These are phyloP conservation scores for Acanthochromis polyacanthus DNA, from an alignment of 2,113 vertebrate genomes.

Conservation along the genomic window DNA sequence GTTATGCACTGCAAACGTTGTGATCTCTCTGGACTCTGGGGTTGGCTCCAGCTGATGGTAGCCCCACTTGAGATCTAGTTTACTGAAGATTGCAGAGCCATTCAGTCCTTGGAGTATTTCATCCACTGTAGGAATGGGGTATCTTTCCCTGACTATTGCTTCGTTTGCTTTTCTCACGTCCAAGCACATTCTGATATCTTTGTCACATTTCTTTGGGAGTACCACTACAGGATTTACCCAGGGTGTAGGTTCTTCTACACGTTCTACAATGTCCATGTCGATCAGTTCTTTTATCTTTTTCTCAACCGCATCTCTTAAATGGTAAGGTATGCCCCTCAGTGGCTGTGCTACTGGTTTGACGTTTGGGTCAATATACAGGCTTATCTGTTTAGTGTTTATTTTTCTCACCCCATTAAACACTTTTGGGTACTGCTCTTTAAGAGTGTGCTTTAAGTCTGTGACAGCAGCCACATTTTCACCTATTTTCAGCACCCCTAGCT, in stretches of 20 bases:
- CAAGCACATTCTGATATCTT: slow-evolving; percentile 35
- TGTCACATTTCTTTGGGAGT: slow-evolving; percentile 23
- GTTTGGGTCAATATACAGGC: not conserved
- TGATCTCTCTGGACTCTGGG: slow-evolving; percentile 36
- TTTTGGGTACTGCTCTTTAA: not conserved
- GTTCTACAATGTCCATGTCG: slow-evolving; percentile 44
- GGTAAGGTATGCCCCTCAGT: not conserved
- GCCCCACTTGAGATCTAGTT: slow-evolving; percentile 51
- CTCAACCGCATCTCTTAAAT: not conserved
- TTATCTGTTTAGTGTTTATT: not conserved
- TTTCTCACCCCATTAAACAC: not conserved
- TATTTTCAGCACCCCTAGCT: not conserved
- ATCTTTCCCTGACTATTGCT: slow-evolving; percentile 8
- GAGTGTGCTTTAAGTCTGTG: not conserved
- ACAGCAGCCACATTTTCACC: not conserved
- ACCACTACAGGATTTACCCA: slow-evolving; percentile 53
- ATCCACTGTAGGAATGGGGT: slow-evolving; percentile 40
- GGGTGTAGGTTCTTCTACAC: slow-evolving; percentile 29
- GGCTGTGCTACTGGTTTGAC: slow-evolving; percentile 12
- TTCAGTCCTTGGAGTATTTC: slow-evolving; percentile 13
- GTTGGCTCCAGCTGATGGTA: slow-evolving; percentile 57
- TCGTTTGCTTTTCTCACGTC: too few species aligned
- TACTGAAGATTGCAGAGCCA: slow-evolving; percentile 40
- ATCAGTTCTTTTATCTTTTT: not conserved
- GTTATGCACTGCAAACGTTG: slow-evolving; percentile 48